phyloP scores from a whole-genome alignment of 2,113 vertebrate species.

The Paramisgurnus dabryanus region DNA sequence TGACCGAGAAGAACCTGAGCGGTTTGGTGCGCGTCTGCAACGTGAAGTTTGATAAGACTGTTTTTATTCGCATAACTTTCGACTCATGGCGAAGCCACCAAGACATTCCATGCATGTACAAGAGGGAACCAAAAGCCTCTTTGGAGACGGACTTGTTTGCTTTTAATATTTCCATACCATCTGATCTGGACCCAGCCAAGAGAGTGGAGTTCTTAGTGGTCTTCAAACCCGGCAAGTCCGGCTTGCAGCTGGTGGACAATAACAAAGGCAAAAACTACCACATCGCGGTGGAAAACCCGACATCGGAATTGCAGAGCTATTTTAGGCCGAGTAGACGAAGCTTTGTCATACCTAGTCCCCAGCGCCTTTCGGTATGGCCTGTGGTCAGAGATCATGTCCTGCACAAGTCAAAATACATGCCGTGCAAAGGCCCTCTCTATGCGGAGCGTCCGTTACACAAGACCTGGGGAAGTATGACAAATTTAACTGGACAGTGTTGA shows the following conservation, averaged over 20 bases:
- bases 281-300: conserved; percentile 17
- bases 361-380: background rate
- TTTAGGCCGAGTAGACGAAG: background rate
- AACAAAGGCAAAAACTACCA: conserved; percentile 45
- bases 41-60: conserved; percentile 57
- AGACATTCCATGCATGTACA: conserved; percentile 69
- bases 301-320: background rate
- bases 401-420: background rate
- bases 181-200: conserved; percentile 46
- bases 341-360: background rate
- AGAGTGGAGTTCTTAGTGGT: conserved; percentile 28
- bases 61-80: conserved; percentile 68
- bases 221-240: conserved; percentile 8
- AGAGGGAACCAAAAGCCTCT: background rate
- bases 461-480: background rate
- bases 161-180: conserved; percentile 69
- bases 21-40: conserved; percentile 72
- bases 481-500: background rate
- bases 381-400: background rate
- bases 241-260: conserved; percentile 12
- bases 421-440: background rate
- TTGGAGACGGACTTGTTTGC: conserved; percentile 63
- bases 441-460: background rate
- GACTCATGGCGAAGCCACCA: conserved; percentile 74
- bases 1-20: conserved; percentile 62